phyloP scores from a whole-genome alignment of 2,888 invertebrate genomes.

The Thysanoteuthis rhombus region DNA sequence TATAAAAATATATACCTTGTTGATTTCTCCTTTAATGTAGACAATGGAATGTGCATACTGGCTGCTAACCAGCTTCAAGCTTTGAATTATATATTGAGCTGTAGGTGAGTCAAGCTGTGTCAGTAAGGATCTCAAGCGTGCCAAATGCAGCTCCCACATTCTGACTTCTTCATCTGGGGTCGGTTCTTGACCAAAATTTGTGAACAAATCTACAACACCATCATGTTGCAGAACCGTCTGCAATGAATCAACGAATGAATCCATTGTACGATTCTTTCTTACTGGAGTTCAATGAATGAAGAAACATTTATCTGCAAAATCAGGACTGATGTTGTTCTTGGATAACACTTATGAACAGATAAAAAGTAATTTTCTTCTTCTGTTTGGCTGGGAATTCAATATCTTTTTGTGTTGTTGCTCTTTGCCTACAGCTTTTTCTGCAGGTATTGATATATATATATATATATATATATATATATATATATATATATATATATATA shows the following conservation, averaged over 20 bases:
- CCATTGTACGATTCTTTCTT: neutral
- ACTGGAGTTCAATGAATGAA: neutral
- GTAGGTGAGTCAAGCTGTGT: conserved; percentile 63
- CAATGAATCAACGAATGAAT: conserved; percentile 18
- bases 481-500: no score
- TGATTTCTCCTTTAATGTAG: conserved; percentile 62
- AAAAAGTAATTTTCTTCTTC: no score
- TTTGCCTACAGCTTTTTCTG: no score
- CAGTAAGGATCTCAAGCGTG: conserved; percentile 62
- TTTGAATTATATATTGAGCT: conserved; percentile 64
- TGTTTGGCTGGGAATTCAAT: no score
- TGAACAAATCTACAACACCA: conserved; percentile 58
- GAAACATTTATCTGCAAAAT: no score
- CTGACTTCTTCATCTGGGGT: conserved; percentile 65
- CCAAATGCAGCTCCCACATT: conserved; percentile 64
- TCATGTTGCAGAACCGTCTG: conserved; percentile 64
- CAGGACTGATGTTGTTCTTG: no score
- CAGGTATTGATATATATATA: no score
- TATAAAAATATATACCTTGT: conserved; percentile 50
- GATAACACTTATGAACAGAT: no score
- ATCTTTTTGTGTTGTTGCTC: no score
- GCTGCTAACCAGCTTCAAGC: conserved; percentile 65
- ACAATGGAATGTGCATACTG: conserved; percentile 64
- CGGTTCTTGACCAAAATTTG: conserved; percentile 59
- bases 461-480: no score